Evolutionary conservation across 2,888 invertebrate species (phyloP).

Genomic region (Caenorhabditis plicata): DNA sequence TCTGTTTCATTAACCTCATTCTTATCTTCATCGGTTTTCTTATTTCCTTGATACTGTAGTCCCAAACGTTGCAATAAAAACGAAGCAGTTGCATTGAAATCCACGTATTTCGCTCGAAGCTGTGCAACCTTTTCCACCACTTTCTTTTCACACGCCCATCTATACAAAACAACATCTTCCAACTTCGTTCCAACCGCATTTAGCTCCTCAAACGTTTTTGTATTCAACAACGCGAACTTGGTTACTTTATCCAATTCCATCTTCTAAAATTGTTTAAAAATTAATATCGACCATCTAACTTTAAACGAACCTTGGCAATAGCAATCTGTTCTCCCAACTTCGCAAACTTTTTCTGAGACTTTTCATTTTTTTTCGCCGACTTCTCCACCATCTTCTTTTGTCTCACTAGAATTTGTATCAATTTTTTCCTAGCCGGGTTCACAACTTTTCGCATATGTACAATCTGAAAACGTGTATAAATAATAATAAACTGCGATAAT

Average conservation of each 20-base stretch:
- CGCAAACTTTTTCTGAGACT: slow-evolving; percentile 1
- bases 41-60: slow-evolving; percentile 13
- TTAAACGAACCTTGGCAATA: slow-evolving; percentile 11
- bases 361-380: slow-evolving; percentile 7
- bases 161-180: slow-evolving; percentile 19
- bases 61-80: slow-evolving; percentile 37
- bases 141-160: slow-evolving; percentile 14
- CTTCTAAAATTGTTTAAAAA: slow-evolving; percentile 4
- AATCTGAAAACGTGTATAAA: too few relatives aligned
- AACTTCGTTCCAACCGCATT: slow-evolving; percentile 9
- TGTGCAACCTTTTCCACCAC: slow-evolving; percentile 6
- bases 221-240: slow-evolving; percentile 25
- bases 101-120: slow-evolving; percentile 18
- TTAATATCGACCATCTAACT: not conserved
- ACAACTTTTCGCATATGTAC: slow-evolving; percentile 4
- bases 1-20: slow-evolving; percentile 5
- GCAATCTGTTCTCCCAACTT: slow-evolving; percentile 18
- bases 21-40: slow-evolving; percentile 3
- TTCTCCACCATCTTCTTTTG: slow-evolving; percentile 29
- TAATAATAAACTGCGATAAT: too few relatives aligned
- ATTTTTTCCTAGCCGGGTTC: slow-evolving; percentile 3
- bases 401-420: slow-evolving; percentile 13
- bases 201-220: slow-evolving; percentile 16
- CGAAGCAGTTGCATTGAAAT: slow-evolving; percentile 25
- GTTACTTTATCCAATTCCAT: slow-evolving; percentile 20